Evolutionary conservation across 1,140 invertebrate genomes (phyloP).

Genomic region (Leucophenga varia): DNA sequence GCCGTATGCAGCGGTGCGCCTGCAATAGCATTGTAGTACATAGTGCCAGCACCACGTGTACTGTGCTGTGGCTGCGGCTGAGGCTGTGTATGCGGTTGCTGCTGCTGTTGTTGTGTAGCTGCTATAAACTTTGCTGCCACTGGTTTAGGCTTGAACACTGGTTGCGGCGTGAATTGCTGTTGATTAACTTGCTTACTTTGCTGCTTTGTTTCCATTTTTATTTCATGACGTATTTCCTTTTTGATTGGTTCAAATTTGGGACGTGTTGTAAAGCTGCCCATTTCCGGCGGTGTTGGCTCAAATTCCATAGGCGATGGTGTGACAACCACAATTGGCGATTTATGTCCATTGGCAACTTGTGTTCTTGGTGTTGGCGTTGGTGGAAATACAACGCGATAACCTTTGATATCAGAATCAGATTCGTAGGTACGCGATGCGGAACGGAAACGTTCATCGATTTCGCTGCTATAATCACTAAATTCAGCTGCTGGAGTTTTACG

Average conservation of each 20-base stretch:
- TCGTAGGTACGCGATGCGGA: slow-evolving; percentile 63
- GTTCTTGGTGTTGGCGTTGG: slow-evolving; percentile 59
- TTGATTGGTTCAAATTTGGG: slow-evolving; percentile 63
- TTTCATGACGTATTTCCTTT: slow-evolving; percentile 57
- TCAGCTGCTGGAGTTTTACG: slow-evolving; percentile 70
- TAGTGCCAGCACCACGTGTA: slow-evolving; percentile 44
- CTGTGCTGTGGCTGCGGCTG: slow-evolving; percentile 51
- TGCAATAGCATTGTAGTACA: slow-evolving; percentile 61
- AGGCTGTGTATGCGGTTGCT: slow-evolving; percentile 43
- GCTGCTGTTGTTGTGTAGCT: slow-evolving; percentile 63
- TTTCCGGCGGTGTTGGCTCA: slow-evolving; percentile 58
- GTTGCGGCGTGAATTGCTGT: slow-evolving; percentile 34
- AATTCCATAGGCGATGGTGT: slow-evolving; percentile 61
- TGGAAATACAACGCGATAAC: slow-evolving; percentile 62
- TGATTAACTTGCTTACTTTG: slow-evolving; percentile 21
- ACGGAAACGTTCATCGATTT: slow-evolving; percentile 67
- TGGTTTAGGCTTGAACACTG: slow-evolving; percentile 58
- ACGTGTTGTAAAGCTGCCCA: slow-evolving; percentile 53
- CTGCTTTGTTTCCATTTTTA: slow-evolving; percentile 40
- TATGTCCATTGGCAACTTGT: slow-evolving; percentile 45
- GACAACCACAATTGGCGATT: slow-evolving; percentile 57
- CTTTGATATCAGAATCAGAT: slow-evolving; percentile 60
- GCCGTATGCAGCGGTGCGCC: slow-evolving; percentile 62
- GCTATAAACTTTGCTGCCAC: slow-evolving; percentile 52
- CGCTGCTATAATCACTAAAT: slow-evolving; percentile 76